These are phyloP conservation scores for Nicator chloris DNA, from an alignment of 2,113 vertebrate species.

Conservation along the genomic window DNA sequence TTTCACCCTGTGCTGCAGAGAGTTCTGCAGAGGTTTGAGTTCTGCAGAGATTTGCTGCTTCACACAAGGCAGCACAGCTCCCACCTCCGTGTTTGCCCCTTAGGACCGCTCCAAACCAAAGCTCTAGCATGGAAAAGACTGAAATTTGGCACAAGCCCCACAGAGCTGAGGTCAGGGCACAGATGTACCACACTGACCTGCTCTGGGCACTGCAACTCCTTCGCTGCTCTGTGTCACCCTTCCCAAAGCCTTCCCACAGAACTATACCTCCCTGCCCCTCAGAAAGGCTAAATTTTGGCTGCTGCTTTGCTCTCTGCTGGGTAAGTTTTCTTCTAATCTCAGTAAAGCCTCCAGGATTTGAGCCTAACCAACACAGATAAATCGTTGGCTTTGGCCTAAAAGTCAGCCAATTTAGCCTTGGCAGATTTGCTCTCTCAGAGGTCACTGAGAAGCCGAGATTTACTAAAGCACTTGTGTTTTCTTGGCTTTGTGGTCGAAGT, in stretches of 20 bases:
- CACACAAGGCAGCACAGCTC: neutral
- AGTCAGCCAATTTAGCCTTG: constrained; percentile 27
- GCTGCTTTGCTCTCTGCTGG: neutral
- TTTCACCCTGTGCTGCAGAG: neutral
- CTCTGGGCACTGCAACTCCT: neutral
- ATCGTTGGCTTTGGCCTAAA: constrained; percentile 31
- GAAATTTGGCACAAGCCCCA: neutral
- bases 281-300: neutral
- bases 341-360: constrained; percentile 11
- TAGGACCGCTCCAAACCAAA: fast-evolving
- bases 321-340: constrained; percentile 18
- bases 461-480: constrained; percentile 18
- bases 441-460: constrained; percentile 22
- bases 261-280: neutral
- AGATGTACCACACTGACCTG: fast-evolving
- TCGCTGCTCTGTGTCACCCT: neutral
- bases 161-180: neutral
- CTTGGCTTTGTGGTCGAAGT: constrained; percentile 40
- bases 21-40: neutral
- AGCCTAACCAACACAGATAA: constrained; percentile 19
- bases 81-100: neutral
- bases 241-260: neutral
- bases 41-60: neutral
- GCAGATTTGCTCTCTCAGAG: constrained; percentile 8
- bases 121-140: fast-evolving